phyloP scores from a whole-genome alignment of 2,113 vertebrate species.

The Catharus minimus region DNA sequence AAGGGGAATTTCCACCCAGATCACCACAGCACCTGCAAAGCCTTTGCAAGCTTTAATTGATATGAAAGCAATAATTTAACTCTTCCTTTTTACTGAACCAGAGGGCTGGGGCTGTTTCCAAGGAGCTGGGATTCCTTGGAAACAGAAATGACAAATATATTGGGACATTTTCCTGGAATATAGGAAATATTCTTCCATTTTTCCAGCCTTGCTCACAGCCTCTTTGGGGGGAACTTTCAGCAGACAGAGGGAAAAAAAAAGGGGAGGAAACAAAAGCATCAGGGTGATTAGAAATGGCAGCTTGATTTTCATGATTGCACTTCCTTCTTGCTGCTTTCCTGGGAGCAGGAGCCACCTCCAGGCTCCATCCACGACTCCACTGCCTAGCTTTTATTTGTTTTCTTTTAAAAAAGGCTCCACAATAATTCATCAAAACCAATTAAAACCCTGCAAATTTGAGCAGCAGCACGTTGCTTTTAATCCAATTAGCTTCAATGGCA shows the following conservation, averaged over 20 bases:
- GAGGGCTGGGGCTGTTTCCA: neutral
- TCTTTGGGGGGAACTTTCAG: neutral
- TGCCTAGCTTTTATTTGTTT: neutral
- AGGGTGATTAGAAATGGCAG: conserved; percentile 9
- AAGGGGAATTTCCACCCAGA: neutral
- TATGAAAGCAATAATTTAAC: neutral
- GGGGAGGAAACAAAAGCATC: conserved; percentile 1
- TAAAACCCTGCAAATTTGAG: neutral
- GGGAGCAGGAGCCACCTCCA: neutral
- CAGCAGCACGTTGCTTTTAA: conserved; percentile 17
- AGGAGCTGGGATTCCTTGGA: neutral
- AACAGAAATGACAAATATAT: rapidly evolving
- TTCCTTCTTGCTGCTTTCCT: neutral
- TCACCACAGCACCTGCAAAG: neutral
- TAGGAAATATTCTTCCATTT: neutral
- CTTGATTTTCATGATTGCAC: neutral
- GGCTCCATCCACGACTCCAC: neutral
- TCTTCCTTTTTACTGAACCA: neutral
- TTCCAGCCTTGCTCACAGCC: neutral
- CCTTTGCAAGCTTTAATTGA: neutral
- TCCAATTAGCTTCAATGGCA: conserved; percentile 38
- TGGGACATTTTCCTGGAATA: neutral
- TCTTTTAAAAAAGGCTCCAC: neutral
- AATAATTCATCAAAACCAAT: conserved; percentile 17
- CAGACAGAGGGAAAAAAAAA: neutral